Evolutionary conservation across 1,140 invertebrate genomes (phyloP).

Genomic region (Bombyx mori): ASM3026992v2 NC_085109.1:5457001-5457500

Average conservation of each 20-base stretch:
- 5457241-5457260: not conserved
- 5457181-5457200: conserved; percentile 23
- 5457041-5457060: too few species aligned
- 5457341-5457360: not conserved
- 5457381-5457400: conserved; percentile 3
- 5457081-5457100: too few species aligned
- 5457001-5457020: too few species aligned
- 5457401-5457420: conserved; percentile 13
- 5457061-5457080: too few species aligned
- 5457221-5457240: not conserved
- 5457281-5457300: too few species aligned
- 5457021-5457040: too few species aligned
- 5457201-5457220: too few species aligned
- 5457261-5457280: not conserved
- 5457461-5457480: conserved; percentile 22
- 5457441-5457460: conserved; percentile 27
- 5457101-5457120: conserved; percentile 1
- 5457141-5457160: conserved; percentile 50
- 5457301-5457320: too few species aligned
- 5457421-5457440: conserved; percentile 23
- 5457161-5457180: conserved; percentile 31
- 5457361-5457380: not conserved
- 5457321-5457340: too few species aligned
- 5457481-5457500: conserved; percentile 19
- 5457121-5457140: conserved; percentile 34